Base-by-base conservation (phyloP, 1,140 invertebrate species). In the Octopus bimaculoides region DNA sequence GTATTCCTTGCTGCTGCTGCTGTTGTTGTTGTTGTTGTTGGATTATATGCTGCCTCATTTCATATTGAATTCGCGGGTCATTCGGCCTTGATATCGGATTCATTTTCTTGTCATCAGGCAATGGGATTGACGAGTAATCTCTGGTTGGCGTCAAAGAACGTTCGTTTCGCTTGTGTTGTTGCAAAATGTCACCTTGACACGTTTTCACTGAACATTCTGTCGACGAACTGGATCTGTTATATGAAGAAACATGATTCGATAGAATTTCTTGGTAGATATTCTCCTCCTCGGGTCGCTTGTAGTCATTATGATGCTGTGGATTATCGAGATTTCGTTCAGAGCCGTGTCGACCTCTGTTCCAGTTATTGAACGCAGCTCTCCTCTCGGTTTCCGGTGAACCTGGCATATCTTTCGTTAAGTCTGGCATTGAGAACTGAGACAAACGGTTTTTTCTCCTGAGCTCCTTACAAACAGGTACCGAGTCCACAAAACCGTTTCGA, bases 341-440 rank as follows among this genome's bases (percentile, higher is more conserved):
- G 41, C 86, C 87, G 9, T 85, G 86, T n/a, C 83, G 79, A 77
- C 85, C 86, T 12, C 81, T 79, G 71, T 79, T 84, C 71, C 81
- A 54, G 74, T 26, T 82, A 82, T 52, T 79, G 80, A n/a, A 56
- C 75, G 26, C 79, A 83, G 73, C 81, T 81, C 56, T 81, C 80
- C 14, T n/a, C 26, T 75, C 41, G 5, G 74, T 41, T 75, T 75
- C 74, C 12, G 74, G 79, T 75, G 79, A 73, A 14, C 80, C 73
- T 10, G 81, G 41, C 75, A 54, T 14, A 79, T 85, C 84, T 78
- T 83, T 84, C 41, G 84, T 85, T 4, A 88, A 82, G 77, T 88
- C 87, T 52, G 87, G 87, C 87, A 88, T 86, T 41, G 87, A 88
- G 77, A 88, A 86, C 79, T 88, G 87, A 8, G 87, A 88, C 26